These are phyloP conservation scores for Lordiphosa fenestrarum DNA, from an alignment of 2,888 invertebrate species.

Conservation along the genomic window DNA sequence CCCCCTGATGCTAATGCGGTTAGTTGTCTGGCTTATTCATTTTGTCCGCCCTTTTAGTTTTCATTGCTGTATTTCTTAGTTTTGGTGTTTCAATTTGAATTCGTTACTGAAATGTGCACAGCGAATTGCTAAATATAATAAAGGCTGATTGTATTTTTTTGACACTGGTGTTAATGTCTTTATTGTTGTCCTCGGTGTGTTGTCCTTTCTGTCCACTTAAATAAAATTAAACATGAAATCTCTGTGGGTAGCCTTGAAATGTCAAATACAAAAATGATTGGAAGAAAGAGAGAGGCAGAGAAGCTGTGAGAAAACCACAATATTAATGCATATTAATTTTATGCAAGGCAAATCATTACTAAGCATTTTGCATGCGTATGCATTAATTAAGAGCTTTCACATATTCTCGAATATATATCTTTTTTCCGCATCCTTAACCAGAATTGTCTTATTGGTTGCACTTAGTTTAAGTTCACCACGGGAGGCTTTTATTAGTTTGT, in stretches of 20 bases:
- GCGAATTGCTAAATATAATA: slow-evolving; percentile 20
- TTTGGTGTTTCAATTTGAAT: not conserved
- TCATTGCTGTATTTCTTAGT: too few species aligned
- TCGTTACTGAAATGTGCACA: slow-evolving; percentile 1
- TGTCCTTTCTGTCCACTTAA: not conserved
- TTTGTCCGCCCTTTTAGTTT: too few species aligned
- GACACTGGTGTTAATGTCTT: slow-evolving; percentile 23
- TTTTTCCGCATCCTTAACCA: not conserved
- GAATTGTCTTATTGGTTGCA: slow-evolving; percentile 4
- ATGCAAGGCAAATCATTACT: not conserved
- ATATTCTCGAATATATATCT: not conserved
- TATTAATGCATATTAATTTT: not conserved
- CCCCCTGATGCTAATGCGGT: slow-evolving; percentile 1
- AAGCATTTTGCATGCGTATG: not conserved
- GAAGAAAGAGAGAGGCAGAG: not conserved
- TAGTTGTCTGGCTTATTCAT: too few species aligned
- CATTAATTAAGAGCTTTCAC: not conserved
- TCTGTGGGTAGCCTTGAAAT: slow-evolving; percentile 22
- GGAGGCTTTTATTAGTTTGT: slow-evolving; percentile 24
- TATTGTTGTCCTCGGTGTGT: slow-evolving; percentile 15
- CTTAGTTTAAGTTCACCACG: slow-evolving; percentile 27
- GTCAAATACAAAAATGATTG: slow-evolving; percentile 7
- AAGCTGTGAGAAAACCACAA: not conserved
- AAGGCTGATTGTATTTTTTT: slow-evolving; percentile 20
- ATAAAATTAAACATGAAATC: slow-evolving; percentile 11